These are phyloP conservation scores for Bombus confusus DNA, from an alignment of 1,140 invertebrate genomes.

Conservation along the genomic window DNA sequence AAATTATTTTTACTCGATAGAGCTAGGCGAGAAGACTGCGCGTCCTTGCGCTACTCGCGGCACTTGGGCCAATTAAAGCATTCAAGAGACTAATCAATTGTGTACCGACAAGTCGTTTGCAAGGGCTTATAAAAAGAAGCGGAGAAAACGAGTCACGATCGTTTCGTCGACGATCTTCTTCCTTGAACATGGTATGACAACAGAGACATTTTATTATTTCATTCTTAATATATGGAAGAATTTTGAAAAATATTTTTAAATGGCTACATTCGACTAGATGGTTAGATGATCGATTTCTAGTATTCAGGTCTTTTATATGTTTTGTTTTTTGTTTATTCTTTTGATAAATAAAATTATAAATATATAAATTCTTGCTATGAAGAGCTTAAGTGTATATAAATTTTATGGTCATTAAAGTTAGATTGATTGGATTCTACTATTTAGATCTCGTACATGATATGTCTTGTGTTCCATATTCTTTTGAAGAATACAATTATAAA, in stretches of 20 bases:
- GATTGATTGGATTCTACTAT: too few species aligned
- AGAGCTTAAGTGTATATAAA: not conserved
- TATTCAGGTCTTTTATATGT: not conserved
- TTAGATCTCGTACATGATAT: too few species aligned
- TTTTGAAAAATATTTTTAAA: not conserved
- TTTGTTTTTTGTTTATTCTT: not conserved
- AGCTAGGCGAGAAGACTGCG: not conserved
- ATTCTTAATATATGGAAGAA: not conserved
- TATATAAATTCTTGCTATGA: not conserved
- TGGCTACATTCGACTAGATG: not conserved
- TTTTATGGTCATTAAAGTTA: not conserved
- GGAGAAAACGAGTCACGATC: not conserved
- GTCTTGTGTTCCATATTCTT: too few species aligned
- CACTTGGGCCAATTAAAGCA: conserved; percentile 71
- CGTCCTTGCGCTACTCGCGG: conserved; percentile 48
- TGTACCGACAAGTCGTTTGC: conserved; percentile 45
- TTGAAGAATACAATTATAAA: too few species aligned
- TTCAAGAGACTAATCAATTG: conserved; percentile 68
- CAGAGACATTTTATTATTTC: not conserved
- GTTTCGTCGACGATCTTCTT: not conserved
- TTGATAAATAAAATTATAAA: not conserved
- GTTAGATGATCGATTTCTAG: too few species aligned
- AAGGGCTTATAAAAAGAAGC: conserved; percentile 42
- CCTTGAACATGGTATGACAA: too few species aligned
- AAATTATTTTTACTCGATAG: conserved; percentile 16